Percentiles rank a stretch among this genome's conserved stretches.
Conservation (phyloP, 2,113 vertebrate genomes). For the Oryzias javanicus region DNA sequence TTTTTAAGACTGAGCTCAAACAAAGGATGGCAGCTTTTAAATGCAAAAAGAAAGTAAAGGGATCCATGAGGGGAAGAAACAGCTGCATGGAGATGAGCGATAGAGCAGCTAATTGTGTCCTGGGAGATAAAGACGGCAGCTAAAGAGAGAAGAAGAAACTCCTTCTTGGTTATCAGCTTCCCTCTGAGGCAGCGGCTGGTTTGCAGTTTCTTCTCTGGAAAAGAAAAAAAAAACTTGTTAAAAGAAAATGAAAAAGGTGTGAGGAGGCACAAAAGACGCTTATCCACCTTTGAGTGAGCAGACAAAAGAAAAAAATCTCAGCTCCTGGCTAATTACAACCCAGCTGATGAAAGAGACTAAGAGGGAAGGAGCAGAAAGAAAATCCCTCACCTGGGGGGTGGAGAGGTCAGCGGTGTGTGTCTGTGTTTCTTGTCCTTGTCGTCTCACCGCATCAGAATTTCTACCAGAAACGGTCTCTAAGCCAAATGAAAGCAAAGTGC, state of each 20-base stretch:
- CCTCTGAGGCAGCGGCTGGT: slow-evolving; percentile 39
- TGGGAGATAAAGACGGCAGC: slow-evolving; percentile 59
- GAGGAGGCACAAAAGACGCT: slow-evolving; percentile 69
- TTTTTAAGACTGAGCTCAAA: slow-evolving; percentile 31
- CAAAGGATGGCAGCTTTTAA: slow-evolving; percentile 48
- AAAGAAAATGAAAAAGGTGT: slow-evolving; percentile 69
- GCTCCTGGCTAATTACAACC: slow-evolving; percentile 70
- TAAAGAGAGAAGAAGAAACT: slow-evolving; percentile 47
- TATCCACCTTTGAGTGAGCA: slow-evolving; percentile 62
- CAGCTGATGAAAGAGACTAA: slow-evolving; percentile 60
- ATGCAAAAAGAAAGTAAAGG: slow-evolving; percentile 14
- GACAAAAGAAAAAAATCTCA: slow-evolving; percentile 72
- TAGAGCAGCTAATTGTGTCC: slow-evolving; percentile 76
- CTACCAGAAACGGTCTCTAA: slow-evolving; percentile 19
- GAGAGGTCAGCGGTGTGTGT: slow-evolving; percentile 31
- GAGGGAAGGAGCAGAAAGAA: slow-evolving; percentile 35
- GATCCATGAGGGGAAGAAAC: background rate
- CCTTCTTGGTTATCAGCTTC: slow-evolving; percentile 66
- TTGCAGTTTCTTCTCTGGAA: slow-evolving; percentile 40
- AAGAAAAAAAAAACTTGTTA: slow-evolving; percentile 67
- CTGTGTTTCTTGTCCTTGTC: slow-evolving; percentile 10
- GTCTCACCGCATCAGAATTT: slow-evolving; percentile 1
- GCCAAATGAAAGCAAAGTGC: slow-evolving; percentile 28
- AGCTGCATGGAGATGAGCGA: slow-evolving; percentile 54
- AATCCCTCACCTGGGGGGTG: slow-evolving; percentile 56